Percentiles rank a stretch among this genome's conserved stretches.
Evolutionary conservation across 2,888 invertebrate genomes (phyloP).

Genomic region (Hetaerina titia): DNA sequence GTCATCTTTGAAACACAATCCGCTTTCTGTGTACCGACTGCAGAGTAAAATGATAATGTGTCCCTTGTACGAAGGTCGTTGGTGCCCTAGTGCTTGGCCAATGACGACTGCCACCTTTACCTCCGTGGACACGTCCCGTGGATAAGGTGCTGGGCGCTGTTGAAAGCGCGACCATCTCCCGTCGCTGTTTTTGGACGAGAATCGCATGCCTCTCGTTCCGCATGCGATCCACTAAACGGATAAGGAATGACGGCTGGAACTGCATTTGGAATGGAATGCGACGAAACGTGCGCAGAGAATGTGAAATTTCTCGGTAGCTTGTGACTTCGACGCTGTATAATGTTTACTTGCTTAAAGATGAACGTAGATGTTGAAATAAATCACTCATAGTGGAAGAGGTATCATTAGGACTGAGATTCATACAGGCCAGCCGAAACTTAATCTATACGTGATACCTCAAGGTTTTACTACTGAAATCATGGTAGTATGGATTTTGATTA

Average conservation of each 20-base stretch:
- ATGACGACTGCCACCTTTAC: not conserved
- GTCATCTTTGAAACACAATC: no score
- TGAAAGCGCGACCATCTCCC: not conserved
- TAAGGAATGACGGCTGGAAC: slow-evolving; percentile 14
- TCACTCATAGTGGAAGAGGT: no score
- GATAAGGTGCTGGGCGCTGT: not conserved
- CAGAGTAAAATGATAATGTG: no score
- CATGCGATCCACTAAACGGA: slow-evolving; percentile 20
- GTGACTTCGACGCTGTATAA: not conserved
- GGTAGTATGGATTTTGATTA: no score
- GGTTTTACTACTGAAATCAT: no score
- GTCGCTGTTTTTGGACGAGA: not conserved
- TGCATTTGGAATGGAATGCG: slow-evolving; percentile 49
- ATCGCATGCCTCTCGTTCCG: not conserved
- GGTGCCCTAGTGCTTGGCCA: not conserved
- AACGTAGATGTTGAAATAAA: not conserved
- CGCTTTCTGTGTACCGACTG: no score
- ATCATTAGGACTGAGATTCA: no score
- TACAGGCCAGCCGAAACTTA: no score
- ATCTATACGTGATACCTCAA: no score
- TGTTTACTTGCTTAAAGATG: not conserved
- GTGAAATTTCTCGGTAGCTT: not conserved
- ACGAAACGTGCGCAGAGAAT: slow-evolving; percentile 13
- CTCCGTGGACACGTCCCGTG: not conserved
- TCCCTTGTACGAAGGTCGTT: no score